A percentile compares a stretch with the other conserved stretches of the same genome.
phyloP scores from a whole-genome alignment of 2,888 invertebrate genomes.

The Halictus ligatus region DNA sequence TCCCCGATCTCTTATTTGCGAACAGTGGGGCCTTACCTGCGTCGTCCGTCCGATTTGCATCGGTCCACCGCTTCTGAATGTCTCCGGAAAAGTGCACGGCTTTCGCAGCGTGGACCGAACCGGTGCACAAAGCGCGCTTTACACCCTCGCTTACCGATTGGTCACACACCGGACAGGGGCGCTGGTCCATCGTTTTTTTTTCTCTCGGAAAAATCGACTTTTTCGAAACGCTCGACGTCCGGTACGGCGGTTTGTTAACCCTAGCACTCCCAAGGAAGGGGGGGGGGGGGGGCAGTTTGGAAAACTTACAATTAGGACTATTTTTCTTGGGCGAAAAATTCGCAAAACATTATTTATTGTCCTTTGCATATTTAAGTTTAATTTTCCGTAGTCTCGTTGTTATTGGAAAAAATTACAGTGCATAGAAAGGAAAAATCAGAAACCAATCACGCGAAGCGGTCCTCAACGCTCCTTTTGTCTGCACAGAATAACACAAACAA shows the following conservation, averaged over 20 bases:
- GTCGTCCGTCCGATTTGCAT: constrained; percentile 74
- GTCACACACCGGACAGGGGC: constrained; percentile 66
- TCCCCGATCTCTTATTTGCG: constrained; percentile 57
- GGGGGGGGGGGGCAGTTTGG: no score
- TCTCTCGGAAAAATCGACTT: not conserved
- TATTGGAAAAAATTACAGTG: no score
- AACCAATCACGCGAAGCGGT: no score
- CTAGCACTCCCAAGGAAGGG: no score
- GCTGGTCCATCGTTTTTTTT: not conserved
- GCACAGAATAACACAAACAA: no score
- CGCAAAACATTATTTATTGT: no score
- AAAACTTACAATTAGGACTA: no score
- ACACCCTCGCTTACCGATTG: constrained; percentile 71
- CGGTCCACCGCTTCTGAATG: constrained; percentile 77
- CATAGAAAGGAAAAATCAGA: no score
- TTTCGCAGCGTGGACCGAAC: constrained; percentile 39
- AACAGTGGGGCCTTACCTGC: constrained; percentile 68
- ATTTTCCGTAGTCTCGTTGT: no score
- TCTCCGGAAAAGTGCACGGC: constrained; percentile 70
- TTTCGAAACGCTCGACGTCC: not conserved
- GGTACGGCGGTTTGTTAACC: not conserved
- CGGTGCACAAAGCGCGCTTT: constrained; percentile 54
- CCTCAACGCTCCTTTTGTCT: no score
- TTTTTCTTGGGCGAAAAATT: no score
- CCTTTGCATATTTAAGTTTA: no score